Conservation (phyloP, 92 coral and sea anemone genomes). For the Epizoanthus fatuus region DNA sequence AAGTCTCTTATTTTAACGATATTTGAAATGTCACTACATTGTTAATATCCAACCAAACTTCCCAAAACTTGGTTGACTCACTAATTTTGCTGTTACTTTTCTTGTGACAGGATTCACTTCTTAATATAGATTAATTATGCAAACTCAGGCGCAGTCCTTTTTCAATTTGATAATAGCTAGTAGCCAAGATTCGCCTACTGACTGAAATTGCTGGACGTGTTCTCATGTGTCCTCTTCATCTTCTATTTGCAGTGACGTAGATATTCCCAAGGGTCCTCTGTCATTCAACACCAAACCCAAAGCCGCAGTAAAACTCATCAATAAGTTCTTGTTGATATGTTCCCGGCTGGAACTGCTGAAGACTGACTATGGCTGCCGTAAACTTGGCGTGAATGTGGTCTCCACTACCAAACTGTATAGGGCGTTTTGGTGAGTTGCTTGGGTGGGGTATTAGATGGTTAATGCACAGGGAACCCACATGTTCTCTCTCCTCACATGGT, state of each 20-base stretch:
- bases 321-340: conserved; percentile 90
- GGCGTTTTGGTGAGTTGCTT: conserved; percentile 78
- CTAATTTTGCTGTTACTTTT: too few relatives aligned
- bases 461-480: not conserved
- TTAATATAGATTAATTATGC: too few relatives aligned
- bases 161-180: too few relatives aligned
- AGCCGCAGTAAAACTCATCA: conserved; percentile 90
- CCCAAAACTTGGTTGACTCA: too few relatives aligned
- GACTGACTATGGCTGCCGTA: conserved; percentile 96
- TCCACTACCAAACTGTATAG: conserved; percentile 90
- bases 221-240: not conserved
- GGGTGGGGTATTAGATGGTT: too few relatives aligned
- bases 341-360: conserved; percentile 92
- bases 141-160: too few relatives aligned
- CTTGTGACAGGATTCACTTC: too few relatives aligned
- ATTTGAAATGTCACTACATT: too few relatives aligned
- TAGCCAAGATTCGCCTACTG: too few relatives aligned
- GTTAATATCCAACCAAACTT: too few relatives aligned
- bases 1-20: too few relatives aligned
- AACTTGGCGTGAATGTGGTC: conserved; percentile 86
- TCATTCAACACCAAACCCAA: conserved; percentile 94
- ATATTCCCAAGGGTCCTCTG: conserved; percentile 90
- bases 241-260: conserved; percentile 53
- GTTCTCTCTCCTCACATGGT: conserved; percentile 28
- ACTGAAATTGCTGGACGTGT: too few relatives aligned